Base-by-base conservation (phyloP, 2,797 vertebrate genomes). In the Allobates femoralis region DNA sequence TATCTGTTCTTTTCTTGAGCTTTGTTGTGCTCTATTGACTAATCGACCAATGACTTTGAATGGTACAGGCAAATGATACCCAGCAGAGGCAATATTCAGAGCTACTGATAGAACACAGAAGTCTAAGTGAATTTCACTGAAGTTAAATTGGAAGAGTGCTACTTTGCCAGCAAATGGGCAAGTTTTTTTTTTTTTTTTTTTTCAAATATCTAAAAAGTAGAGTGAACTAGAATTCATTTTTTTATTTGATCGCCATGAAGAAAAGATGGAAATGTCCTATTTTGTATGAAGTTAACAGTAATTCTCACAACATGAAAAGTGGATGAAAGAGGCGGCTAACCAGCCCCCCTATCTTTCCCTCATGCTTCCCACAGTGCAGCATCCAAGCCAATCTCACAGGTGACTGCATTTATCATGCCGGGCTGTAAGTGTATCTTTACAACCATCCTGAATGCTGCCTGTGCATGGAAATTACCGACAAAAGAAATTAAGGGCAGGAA, bases 401-500 rank as follows among this genome's bases (percentile, higher is more conserved):
- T 90, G 92, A 91, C 92, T 90, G 89, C 92, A 90, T 92, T 71
- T 85, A 90, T 92, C 93, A 91, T 84, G 87, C 86, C 79, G 90
- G 86, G 90, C 91, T 93, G 91, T 88, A 91, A 92, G 87, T 91
- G 84, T 89, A 91, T 90, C 93, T 92, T 88, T 91, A 91, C 94
- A 92, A 93, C 92, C 90, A 92, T 93, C 91, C 91, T 89, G 90
- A 92, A 89, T 83, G 50, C 91, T 92, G 91, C 91, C 92, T 89
- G 78, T 87, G 90, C 90, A 91, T 94, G 94, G 94, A 94, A 94
- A 94, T 91, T 90, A 94, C 94, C 93, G 93, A 95, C 94, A 95
- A 93, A 94, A 94, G 94, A 94, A 94, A 95, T 94, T 94, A 95
- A 94, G 94, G 93, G 90, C 93, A 93, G 92, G 91, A 91, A 93